Conservation (phyloP, 2,113 vertebrate species). For the Solenodon paradoxus region DNA sequence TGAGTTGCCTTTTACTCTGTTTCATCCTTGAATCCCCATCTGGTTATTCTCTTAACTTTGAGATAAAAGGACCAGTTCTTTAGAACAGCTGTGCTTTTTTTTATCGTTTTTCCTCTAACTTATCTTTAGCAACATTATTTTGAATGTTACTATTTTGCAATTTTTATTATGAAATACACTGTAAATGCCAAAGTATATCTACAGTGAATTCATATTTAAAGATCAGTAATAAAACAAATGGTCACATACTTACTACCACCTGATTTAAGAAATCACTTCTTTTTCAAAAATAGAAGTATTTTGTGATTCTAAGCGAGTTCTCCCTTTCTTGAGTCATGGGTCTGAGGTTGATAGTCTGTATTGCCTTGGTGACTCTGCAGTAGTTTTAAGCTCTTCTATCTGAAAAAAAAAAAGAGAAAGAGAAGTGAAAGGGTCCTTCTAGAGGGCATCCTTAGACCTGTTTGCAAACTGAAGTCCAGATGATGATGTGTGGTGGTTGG, state of each 20-base stretch:
- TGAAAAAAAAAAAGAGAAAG: background rate
- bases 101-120: too few relatives aligned
- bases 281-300: slow-evolving; percentile 5
- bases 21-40: background rate
- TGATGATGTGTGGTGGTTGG: background rate
- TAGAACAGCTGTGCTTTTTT: too few relatives aligned
- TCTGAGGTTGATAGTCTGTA: background rate
- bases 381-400: background rate
- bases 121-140: background rate
- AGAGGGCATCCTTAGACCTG: background rate
- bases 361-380: background rate
- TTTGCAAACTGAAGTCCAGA: background rate
- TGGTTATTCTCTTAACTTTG: slow-evolving; percentile 11
- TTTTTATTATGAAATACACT: slow-evolving; percentile 11
- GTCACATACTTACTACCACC: background rate
- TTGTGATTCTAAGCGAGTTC: background rate
- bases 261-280: background rate
- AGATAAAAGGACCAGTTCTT: background rate
- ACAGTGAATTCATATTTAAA: background rate
- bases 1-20: background rate
- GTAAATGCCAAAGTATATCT: background rate
- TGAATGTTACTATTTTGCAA: background rate
- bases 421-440: background rate
- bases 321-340: background rate
- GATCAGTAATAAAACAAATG: slow-evolving; percentile 27